Base-by-base conservation (phyloP, 1,140 invertebrate genomes). In the Diorhabda carinulata region DNA sequence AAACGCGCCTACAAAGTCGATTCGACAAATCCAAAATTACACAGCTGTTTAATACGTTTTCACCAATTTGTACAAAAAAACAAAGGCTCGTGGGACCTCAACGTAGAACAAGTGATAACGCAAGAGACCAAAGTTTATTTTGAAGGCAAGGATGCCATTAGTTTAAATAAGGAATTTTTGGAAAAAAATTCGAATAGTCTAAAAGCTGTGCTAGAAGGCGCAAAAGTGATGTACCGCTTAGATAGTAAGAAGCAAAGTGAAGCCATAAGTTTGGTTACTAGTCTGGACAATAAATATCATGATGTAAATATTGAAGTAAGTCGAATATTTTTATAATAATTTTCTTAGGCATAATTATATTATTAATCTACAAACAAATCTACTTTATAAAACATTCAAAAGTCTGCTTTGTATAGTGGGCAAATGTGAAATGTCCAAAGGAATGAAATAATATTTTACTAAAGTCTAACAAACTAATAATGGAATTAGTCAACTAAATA, bases 21-120 rank as follows among this genome's bases (percentile, higher is more conserved):
- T 78, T 80, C 87, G 3, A 83, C 85, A 2, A 87, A 96, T 85
- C 91, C 92, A 25, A 87, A 91, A 73, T 84, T 98, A 43, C 95
- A 97, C 83, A 87, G 89, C 76, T 96, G 93, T 80, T 80, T 96
- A 52, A 87, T 96, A 63, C 87, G 90, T 61, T 95, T 96, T 77
- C 83, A 87, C 70, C 82, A 85, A 71, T 85, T 88, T 74, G 82
- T 87, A 60, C 83, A 82, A 60, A 76, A 79, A 7, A 76, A 74
- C 66, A 76, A 76, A 68, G 67, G 74, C 40, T 79, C 74, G 72
- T 80, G 90, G 58, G 85, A 89, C 71, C 85, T 86, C 41, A 78
- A 87, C 40, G 88, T 96, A 1, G 84, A 86, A 58, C 85, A 89
- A 74, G 94, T 97, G 45, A 85, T 97, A 42, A 82, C 88, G n/a